phyloP scores from a whole-genome alignment of 2,113 vertebrate species.

The Prietella phreatophila region DNA sequence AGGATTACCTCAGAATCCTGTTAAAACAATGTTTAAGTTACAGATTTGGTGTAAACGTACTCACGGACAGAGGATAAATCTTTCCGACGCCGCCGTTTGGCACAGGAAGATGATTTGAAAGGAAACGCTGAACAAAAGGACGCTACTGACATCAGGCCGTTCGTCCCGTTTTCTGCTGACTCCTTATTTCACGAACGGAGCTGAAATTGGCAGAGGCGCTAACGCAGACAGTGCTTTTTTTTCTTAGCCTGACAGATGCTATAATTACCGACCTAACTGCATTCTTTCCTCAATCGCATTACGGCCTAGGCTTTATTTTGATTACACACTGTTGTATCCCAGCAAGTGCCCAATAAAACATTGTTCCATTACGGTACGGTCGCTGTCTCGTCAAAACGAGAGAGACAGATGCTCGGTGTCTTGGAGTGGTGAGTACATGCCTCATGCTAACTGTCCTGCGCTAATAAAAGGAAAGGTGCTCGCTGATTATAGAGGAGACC shows the following conservation, averaged over 20 bases:
- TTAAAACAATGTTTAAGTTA: slow-evolving; percentile 21
- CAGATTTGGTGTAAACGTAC: slow-evolving; percentile 9
- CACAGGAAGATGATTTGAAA: slow-evolving; percentile 8
- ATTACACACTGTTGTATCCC: slow-evolving; percentile 65
- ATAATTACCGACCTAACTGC: slow-evolving; percentile 71
- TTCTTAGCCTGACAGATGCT: slow-evolving; percentile 63
- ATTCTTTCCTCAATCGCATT: slow-evolving; percentile 63
- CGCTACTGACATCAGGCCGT: slow-evolving; percentile 51
- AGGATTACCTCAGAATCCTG: slow-evolving; percentile 7
- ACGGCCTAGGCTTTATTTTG: slow-evolving; percentile 62
- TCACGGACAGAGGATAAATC: not conserved
- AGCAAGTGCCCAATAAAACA: slow-evolving; percentile 65
- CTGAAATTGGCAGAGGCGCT: slow-evolving; percentile 59
- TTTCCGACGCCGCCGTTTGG: not conserved
- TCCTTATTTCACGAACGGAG: slow-evolving; percentile 60
- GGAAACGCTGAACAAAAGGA: slow-evolving; percentile 31
- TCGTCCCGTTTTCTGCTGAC: slow-evolving; percentile 38
- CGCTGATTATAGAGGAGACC: no score
- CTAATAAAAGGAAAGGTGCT: slow-evolving; percentile 18
- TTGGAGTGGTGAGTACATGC: slow-evolving; percentile 38
- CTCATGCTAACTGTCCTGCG: not conserved
- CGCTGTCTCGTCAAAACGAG: slow-evolving; percentile 55
- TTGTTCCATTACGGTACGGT: slow-evolving; percentile 58
- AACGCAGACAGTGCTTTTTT: slow-evolving; percentile 55
- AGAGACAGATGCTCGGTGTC: not conserved